These are phyloP conservation scores for Philaethria dido DNA, from an alignment of 2,888 invertebrate genomes.

Conservation along the genomic window DNA sequence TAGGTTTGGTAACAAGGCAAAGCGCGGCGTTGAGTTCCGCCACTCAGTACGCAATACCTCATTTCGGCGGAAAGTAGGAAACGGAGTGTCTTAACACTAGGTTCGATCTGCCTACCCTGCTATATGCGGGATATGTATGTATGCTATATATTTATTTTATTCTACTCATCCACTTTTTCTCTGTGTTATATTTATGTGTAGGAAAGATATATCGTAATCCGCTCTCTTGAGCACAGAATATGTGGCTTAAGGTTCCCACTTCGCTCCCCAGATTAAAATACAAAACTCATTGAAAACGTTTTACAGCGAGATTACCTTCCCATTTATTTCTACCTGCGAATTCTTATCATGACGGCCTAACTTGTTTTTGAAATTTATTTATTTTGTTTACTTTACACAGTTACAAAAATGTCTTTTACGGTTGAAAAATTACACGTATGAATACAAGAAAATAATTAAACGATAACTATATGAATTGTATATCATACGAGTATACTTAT, in stretches of 20 bases:
- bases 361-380: slow-evolving; percentile 39
- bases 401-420: neutral
- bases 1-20: too few species aligned
- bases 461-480: neutral
- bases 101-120: too few species aligned
- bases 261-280: slow-evolving; percentile 66
- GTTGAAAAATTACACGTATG: neutral
- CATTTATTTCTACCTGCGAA: slow-evolving; percentile 58
- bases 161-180: slow-evolving; percentile 10
- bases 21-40: too few species aligned
- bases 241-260: slow-evolving; percentile 48
- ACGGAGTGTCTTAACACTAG: too few species aligned
- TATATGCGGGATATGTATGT: too few species aligned
- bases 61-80: too few species aligned
- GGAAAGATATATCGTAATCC: slow-evolving; percentile 35
- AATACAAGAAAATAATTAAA: neutral
- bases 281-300: slow-evolving; percentile 74
- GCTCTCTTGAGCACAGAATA: slow-evolving; percentile 42
- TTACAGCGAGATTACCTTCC: slow-evolving; percentile 63
- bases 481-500: too few species aligned
- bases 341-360: slow-evolving; percentile 38
- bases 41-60: too few species aligned
- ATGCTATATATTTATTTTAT: too few species aligned
- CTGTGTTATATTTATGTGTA: neutral
- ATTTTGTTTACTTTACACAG: slow-evolving; percentile 20